Evolutionary conservation across 2,113 vertebrate species (phyloP).

Genomic region (Pangasianodon gigas): DNA sequence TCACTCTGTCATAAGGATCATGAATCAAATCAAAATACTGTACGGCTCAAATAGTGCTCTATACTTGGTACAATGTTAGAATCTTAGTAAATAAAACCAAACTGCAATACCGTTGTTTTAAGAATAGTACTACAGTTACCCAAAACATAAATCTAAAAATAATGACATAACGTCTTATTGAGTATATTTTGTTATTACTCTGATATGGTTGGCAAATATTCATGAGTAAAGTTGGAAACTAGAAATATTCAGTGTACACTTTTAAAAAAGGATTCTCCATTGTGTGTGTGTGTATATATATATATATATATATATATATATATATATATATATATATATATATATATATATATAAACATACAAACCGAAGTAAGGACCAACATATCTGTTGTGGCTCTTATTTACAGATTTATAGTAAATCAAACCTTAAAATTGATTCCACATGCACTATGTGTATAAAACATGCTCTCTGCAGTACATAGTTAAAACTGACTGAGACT

Average conservation of each 20-base stretch:
- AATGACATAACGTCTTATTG: not conserved
- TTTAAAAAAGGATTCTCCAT: too few species aligned
- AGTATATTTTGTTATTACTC: conserved; percentile 46
- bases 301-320: too few species aligned
- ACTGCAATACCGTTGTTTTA: conserved; percentile 43
- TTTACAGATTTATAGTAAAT: conserved; percentile 11
- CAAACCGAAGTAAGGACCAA: not conserved
- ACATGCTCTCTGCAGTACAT: conserved; percentile 7
- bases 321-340: too few species aligned
- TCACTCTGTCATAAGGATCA: not conserved
- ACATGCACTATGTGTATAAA: conserved; percentile 25
- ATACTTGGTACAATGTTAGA: conserved; percentile 56
- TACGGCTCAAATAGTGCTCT: conserved; percentile 55
- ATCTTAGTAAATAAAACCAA: conserved; percentile 61
- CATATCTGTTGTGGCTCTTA: not conserved
- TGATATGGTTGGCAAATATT: conserved; percentile 70
- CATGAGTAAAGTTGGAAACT: conserved; percentile 57
- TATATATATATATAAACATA: not conserved
- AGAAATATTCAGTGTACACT: not conserved
- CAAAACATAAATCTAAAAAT: conserved; percentile 54
- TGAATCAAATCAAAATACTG: conserved; percentile 34
- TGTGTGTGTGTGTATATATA: too few species aligned
- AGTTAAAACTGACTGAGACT: not conserved
- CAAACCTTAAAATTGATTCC: not conserved
- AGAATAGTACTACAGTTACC: conserved; percentile 53